Base-by-base conservation (phyloP, 2,797 vertebrate genomes). In the Danionella dracula region DNA sequence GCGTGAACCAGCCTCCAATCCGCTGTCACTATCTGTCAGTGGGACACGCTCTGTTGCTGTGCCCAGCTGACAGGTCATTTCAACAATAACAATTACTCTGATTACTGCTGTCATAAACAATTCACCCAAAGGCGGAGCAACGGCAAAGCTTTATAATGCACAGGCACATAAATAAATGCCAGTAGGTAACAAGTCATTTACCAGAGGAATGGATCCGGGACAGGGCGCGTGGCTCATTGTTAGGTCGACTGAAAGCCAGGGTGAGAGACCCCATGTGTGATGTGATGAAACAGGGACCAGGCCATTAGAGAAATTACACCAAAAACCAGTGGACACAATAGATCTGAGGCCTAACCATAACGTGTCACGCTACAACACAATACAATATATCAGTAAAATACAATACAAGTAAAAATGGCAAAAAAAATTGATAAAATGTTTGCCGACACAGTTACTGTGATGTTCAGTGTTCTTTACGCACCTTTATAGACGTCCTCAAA, bases 51-150 rank as follows among this genome's bases (percentile, higher is more conserved):
- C 91, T 92, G 90, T 91, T 80, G 90, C 88, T 79, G 90, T 87
- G 90, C 84, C 89, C 86, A 90, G 92, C 91, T 99, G 95, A 98
- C 95, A 98, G 95, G 94, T 96, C 97, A 99, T 99, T 97, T 96
- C 93, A 96, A 97, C 94, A 95, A 96, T 94, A 95, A 97, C 95
- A 98, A 97, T 98, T 95, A 98, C 93, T 88, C 87, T 90, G 92
- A 96, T 98, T 96, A 95, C 93, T 93, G 90, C 92, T 94, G 94
- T 97, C 95, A 97, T 97, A 97, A 97, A 95, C 94, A 95, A 96
- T 96, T 92, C 92, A 84, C 88, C 92, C 87, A 86, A 27, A 92
- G 90, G 90, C 91, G 83, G 87, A 86, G 90, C 92, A 91, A 91
- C 90, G 93, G 92, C 92, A 95, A 93, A 92, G 93, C 92, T 91